Percentiles rank a stretch among this genome's conserved stretches.
Evolutionary conservation across 2,888 invertebrate species (phyloP).

Genomic region (Agrypnus murinus): DNA sequence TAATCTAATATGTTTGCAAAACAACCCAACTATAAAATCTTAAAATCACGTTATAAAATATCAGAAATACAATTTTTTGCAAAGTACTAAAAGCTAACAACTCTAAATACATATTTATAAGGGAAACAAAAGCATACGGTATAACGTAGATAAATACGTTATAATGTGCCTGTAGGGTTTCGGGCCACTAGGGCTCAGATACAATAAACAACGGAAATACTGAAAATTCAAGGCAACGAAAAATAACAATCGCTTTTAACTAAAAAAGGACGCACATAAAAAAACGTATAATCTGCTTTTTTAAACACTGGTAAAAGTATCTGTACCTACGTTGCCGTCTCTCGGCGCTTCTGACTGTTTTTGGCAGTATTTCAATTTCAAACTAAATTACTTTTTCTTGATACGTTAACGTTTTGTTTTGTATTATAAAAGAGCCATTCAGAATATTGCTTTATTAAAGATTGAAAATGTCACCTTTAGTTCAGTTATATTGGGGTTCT

Average conservation of each 20-base stretch:
- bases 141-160: slow-evolving; percentile 18
- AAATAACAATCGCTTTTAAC: slow-evolving; percentile 2
- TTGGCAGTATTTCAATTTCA: slow-evolving; percentile 19
- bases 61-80: not conserved
- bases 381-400: slow-evolving; percentile 11
- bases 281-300: not conserved
- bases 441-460: slow-evolving; percentile 7
- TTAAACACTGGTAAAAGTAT: not conserved
- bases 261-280: not conserved
- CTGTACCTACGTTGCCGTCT: not conserved
- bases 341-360: not conserved
- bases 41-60: no score
- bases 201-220: slow-evolving; percentile 15
- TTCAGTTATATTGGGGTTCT: not conserved
- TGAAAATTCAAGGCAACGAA: slow-evolving; percentile 11
- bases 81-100: slow-evolving; percentile 1
- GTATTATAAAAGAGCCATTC: no score
- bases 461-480: not conserved
- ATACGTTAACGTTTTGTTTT: not conserved
- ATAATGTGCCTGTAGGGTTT: slow-evolving; percentile 15
- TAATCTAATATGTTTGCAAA: no score
- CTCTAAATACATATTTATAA: slow-evolving; percentile 15
- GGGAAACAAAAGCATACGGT: slow-evolving; percentile 8
- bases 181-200: not conserved
- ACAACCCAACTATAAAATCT: no score